phyloP scores from a whole-genome alignment of 2,797 vertebrate species.

The Typhlichthys subterraneus region DNA sequence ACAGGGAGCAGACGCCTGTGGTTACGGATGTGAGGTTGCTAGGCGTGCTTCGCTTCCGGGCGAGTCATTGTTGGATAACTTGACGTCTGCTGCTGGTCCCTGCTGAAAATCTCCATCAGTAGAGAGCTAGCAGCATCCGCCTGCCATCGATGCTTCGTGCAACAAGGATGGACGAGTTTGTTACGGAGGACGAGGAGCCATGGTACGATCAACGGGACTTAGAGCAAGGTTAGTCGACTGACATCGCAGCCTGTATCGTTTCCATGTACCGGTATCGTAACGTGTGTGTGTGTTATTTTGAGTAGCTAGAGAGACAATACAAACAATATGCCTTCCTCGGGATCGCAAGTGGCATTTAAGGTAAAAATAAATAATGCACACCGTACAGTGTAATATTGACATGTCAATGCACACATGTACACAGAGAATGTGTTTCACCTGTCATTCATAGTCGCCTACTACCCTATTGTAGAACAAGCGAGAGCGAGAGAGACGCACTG shows the following conservation, averaged over 20 bases:
- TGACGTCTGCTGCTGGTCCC: constrained; percentile 20
- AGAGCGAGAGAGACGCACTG: too few relatives aligned
- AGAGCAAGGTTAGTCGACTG: constrained; percentile 87
- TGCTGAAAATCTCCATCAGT: constrained; percentile 23
- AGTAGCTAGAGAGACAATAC: too few relatives aligned
- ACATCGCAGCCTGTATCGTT: neutral
- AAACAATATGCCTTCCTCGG: too few relatives aligned
- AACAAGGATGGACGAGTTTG: constrained; percentile 92
- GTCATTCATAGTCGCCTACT: neutral
- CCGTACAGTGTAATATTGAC: too few relatives aligned
- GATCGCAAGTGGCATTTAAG: too few relatives aligned
- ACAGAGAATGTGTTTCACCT: neutral
- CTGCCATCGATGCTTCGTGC: constrained; percentile 77
- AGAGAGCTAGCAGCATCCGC: constrained; percentile 3
- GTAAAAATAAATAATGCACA: too few relatives aligned
- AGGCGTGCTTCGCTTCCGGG: constrained; percentile 64
- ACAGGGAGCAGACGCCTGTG: constrained; percentile 31
- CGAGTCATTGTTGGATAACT: constrained; percentile 27
- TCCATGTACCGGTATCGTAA: neutral
- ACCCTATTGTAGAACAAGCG: neutral
- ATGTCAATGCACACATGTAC: neutral
- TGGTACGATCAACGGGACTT: constrained; percentile 97
- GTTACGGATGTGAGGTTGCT: constrained; percentile 15
- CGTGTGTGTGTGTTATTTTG: neutral
- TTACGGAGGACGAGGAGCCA: constrained; percentile 92